Evolutionary conservation across 2,113 vertebrate species (phyloP), one percentile per base, ranked within the genome.

Genomic region (Oplegnathus fasciatus): DNA sequence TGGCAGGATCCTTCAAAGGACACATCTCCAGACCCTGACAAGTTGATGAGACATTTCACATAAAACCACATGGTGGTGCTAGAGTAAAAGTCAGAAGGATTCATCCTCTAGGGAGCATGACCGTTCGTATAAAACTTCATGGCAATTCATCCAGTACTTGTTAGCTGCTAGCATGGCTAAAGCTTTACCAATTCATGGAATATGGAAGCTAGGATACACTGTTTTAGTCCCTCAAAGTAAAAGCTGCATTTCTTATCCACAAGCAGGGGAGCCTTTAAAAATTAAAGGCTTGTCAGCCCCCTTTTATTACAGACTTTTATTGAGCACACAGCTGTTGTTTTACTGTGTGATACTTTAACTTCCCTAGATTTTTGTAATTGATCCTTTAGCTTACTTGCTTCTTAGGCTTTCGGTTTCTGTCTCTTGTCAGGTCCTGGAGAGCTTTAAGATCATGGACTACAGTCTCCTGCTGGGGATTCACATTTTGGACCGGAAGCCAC

Each of bases 401-500:
- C 9, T 30, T 9, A 22, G 28, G 14, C 30, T 61, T 32, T 46
- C 22, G 24, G 0, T 52, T 57, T 77, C 2, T 64, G 5, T 64
- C 70, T 60, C 58, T 28, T 11, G 0, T 22, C 86, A 99, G 98
- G 98, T 99, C 17, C 93, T 99, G 73, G 98, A 99, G 94, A 99
- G 98, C 86, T 99, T 99, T 90, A 99, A 99, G 94, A 99, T 99
- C 91, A 99, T 99, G 98, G 98, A 99, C 94, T 99, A 99, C 90
- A 99, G 98, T 84, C 96, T 99, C 57, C 93, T 99, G 75, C 91
- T 99, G 88, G 98, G 98, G 55, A 96, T 99, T 84, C 98, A 99
- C 26, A 88, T 98, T 52, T 80, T 97, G 89, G 96, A 97, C 73
- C 92, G 88, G 46, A 95, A 95, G 96, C 93, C 88, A 82, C 96